phyloP scores from a whole-genome alignment of 2,113 vertebrate species.

The Laticauda laticaudata region DNA sequence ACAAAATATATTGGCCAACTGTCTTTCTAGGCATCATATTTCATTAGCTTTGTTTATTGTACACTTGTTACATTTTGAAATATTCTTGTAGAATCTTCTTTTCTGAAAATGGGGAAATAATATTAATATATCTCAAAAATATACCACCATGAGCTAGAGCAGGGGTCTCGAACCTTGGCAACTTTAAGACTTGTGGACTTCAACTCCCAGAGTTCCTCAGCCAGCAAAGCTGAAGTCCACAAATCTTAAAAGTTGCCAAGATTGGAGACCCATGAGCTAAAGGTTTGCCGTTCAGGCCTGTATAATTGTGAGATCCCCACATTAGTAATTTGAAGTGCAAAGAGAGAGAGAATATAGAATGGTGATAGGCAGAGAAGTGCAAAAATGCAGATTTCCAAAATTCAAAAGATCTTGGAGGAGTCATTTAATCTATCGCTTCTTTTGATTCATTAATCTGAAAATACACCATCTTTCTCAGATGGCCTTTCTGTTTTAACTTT shows the following conservation, averaged over 20 bases:
- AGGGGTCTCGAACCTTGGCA: too few relatives aligned
- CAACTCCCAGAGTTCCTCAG: too few relatives aligned
- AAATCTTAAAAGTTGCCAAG: too few relatives aligned
- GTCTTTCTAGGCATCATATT: constrained; percentile 24
- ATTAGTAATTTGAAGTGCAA: background rate
- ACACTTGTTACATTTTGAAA: constrained; percentile 44
- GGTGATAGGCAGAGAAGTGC: background rate
- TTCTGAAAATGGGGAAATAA: background rate
- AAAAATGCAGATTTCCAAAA: background rate
- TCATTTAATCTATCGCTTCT: background rate
- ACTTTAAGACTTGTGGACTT: too few relatives aligned
- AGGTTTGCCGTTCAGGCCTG: background rate
- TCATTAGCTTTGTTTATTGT: constrained; percentile 29
- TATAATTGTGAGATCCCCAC: background rate
- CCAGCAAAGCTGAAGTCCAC: too few relatives aligned
- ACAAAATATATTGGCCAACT: constrained; percentile 16
- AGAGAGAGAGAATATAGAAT: too few relatives aligned
- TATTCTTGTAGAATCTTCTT: background rate
- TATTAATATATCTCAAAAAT: background rate
- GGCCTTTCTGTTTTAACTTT: background rate
- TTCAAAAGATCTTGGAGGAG: background rate
- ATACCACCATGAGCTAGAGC: background rate
- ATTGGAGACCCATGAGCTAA: too few relatives aligned
- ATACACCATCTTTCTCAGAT: background rate
- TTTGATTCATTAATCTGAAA: background rate